Conservation (phyloP, 2,797 vertebrate genomes). For the Danio tinwini region DNA sequence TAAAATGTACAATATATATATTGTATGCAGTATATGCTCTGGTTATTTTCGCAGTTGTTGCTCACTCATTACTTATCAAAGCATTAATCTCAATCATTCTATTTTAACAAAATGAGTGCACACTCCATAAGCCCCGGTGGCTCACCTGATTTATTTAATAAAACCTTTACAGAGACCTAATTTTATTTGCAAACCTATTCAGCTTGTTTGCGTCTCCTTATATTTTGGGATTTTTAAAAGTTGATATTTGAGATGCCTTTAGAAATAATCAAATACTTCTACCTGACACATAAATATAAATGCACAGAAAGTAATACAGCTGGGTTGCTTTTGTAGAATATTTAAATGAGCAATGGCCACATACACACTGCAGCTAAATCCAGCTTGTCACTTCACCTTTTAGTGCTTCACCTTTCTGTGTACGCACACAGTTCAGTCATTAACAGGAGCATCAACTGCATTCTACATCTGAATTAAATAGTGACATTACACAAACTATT, state of each 20-base stretch:
- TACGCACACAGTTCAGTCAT: no score
- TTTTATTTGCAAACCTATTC: conserved; percentile 31
- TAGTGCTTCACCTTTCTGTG: no score
- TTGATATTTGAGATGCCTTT: background rate
- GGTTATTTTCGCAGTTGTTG: background rate
- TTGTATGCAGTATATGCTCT: background rate
- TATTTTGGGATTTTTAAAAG: background rate
- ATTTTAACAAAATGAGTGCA: conserved; percentile 32
- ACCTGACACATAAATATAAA: background rate
- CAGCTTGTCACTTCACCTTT: no score
- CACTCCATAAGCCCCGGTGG: conserved; percentile 27
- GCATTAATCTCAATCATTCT: conserved; percentile 19
- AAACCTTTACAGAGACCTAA: conserved; percentile 22
- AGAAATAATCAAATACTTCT: background rate
- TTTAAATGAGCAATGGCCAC: background rate
- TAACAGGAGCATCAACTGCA: no score
- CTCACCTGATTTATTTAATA: conserved; percentile 32
- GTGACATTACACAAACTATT: no score
- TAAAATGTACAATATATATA: no score
- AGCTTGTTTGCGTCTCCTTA: conserved; percentile 7
- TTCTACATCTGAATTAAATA: no score
- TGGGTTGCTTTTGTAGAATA: background rate
- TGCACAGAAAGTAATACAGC: no score
- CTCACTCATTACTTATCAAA: conserved; percentile 11
- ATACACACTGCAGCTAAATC: no score